Conservation (phyloP, 2,797 vertebrate genomes). For the Muscicapa comitata region DNA sequence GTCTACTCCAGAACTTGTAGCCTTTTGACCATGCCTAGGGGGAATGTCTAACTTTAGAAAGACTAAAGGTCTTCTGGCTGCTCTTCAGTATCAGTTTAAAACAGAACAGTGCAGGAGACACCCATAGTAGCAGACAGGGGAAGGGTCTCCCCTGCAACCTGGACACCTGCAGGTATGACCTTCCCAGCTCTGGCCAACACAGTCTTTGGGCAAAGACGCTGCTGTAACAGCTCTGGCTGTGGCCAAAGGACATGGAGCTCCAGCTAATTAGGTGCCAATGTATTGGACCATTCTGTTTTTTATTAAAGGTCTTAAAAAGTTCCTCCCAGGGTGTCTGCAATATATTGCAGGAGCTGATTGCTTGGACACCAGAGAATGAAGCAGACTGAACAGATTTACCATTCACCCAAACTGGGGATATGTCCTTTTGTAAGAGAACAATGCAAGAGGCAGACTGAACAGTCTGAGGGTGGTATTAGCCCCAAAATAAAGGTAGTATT, state of each 20-base stretch:
- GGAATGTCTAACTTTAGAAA: neutral
- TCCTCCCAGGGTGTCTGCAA: neutral
- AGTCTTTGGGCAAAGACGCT: neutral
- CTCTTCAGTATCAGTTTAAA: neutral
- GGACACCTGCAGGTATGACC: neutral
- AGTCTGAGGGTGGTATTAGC: neutral
- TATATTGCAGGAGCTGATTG: neutral
- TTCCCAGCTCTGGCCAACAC: neutral
- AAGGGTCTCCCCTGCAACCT: neutral
- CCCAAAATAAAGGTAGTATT: neutral
- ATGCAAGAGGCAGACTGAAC: neutral
- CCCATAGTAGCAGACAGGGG: too few species aligned
- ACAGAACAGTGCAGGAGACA: neutral
- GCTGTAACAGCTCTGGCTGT: neutral
- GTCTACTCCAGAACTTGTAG: neutral
- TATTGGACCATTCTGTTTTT: neutral
- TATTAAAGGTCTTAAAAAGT: neutral
- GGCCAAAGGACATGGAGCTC: neutral
- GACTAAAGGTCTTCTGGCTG: neutral
- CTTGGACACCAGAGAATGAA: neutral
- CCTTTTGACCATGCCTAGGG: neutral
- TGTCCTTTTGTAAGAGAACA: neutral
- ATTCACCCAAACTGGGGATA: neutral
- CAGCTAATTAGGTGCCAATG: neutral
- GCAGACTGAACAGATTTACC: neutral